Percentiles rank a stretch among this genome's conserved stretches.
These are phyloP conservation scores for Drosophila biarmipes DNA, from an alignment of 1,140 invertebrate species.

Conservation along the genomic window DNA sequence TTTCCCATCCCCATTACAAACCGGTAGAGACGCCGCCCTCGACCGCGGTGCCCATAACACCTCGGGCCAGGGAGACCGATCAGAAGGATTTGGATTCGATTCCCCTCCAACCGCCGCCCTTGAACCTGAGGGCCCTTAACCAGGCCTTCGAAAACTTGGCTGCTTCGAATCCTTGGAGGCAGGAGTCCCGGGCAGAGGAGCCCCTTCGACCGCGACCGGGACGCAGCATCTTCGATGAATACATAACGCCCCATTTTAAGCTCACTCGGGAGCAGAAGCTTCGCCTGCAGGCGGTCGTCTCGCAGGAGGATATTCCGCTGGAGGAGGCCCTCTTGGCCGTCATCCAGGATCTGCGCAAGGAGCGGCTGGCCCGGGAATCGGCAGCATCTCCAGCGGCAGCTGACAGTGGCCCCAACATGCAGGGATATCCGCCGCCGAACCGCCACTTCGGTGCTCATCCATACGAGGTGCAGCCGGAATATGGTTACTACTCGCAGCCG, in stretches of 20 bases:
- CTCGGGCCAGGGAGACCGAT: background rate
- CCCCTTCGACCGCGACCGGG: background rate
- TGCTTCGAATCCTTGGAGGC: conserved; percentile 2
- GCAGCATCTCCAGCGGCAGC: background rate
- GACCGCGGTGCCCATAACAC: conserved; percentile 15
- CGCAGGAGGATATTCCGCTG: conserved; percentile 12
- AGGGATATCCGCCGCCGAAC: background rate
- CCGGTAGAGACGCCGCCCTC: background rate
- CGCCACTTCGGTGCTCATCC: background rate
- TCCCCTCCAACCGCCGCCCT: background rate
- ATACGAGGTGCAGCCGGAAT: background rate
- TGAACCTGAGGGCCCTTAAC: conserved; percentile 16
- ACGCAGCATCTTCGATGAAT: background rate
- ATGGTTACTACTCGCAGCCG: background rate
- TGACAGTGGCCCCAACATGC: background rate
- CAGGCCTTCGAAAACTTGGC: conserved; percentile 29
- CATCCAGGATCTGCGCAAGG: conserved; percentile 23
- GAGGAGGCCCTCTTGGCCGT: conserved; percentile 25
- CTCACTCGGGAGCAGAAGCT: conserved; percentile 14
- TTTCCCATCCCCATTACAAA: no score
- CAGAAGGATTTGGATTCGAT: background rate
- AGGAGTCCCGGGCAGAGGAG: background rate
- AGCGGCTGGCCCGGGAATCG: background rate
- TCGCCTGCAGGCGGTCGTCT: conserved; percentile 31
- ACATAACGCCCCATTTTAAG: conserved; percentile 1